Evolutionary conservation across 64 coral and sea anemone genomes (phyloP), one percentile per base, ranked within the genome.

Genomic region (Exaiptasia diaphana): DNA sequence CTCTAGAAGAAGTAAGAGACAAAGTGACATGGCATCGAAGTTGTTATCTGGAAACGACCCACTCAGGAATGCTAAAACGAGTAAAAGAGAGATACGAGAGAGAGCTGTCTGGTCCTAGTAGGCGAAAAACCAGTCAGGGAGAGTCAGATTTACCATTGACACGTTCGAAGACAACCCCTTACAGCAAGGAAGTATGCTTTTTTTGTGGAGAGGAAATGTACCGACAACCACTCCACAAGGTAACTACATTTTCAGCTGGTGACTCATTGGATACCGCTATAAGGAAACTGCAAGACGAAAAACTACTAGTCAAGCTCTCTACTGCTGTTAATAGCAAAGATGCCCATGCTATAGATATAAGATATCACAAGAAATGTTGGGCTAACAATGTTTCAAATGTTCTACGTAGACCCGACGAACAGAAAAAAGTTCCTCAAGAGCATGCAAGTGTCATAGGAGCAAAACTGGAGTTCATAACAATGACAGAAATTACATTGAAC

Each of bases 331-430:
- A 42, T 32, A 31, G 49, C 20, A 60, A 45, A 12, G 78, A 81
- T 67, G 78, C 78, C 21, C 53, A 63, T 63, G 24, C 78, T 64
- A 79, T 79, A 27, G 76, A 79, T 29, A 79, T 79, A 1, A 79
- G 62, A 25, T 79, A 79, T 63, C 77, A 82, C 41, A 65, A 82
- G 48, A 82, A 48, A 1, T 82, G 60, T 41, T 82, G 79, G 79
- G 12, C 22, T 26, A 43, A 33, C 5, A 48, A 68, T 53, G 62
- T 69, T 8, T 49, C 39, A 11, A 70, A 29, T 67, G 41, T 68
- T 15, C 49, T 82, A 14, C 77, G 77, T 64, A 33, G 43, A 32
- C 36, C 50, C 8, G n/a, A 6, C 25, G 23, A 36, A 8, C 21
- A 5, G 8, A 54, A 12, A 24, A 55, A 15, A 5, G 31, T 37